These are phyloP conservation scores for Candidula unifasciata DNA, from an alignment of 2,888 invertebrate species.

Conservation along the genomic window DNA sequence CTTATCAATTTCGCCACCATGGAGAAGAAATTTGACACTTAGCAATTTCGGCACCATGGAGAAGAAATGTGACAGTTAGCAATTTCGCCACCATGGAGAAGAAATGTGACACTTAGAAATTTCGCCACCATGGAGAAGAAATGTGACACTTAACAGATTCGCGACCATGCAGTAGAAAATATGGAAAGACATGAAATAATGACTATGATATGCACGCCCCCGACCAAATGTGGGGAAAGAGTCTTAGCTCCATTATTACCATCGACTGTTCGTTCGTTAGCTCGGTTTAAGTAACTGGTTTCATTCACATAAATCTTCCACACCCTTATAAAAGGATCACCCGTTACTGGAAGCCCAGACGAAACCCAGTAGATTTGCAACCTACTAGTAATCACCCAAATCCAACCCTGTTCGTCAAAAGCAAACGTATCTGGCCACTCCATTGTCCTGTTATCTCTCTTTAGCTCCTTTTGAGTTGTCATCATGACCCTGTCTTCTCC, in stretches of 20 bases:
- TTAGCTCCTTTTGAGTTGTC: conserved; percentile 49
- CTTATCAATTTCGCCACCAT: no score
- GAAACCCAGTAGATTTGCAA: conserved; percentile 58
- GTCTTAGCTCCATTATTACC: background rate
- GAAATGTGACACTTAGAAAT: no score
- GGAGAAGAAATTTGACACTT: no score
- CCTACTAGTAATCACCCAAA: conserved; percentile 68
- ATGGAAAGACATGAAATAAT: no score
- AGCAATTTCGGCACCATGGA: no score
- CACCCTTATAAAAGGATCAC: conserved; percentile 49
- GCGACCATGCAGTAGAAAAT: no score
- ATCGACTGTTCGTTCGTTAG: background rate
- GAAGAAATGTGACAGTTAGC: no score
- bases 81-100: no score
- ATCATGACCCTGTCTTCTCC: conserved; percentile 55
- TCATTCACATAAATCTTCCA: conserved; percentile 56
- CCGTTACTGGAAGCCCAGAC: conserved; percentile 29
- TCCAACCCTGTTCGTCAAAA: conserved; percentile 59
- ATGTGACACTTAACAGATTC: no score
- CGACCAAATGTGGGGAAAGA: no score
- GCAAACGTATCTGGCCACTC: conserved; percentile 68
- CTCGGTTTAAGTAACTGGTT: conserved; percentile 48
- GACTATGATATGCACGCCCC: no score
- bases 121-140: no score
- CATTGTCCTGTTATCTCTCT: conserved; percentile 57